phyloP scores from a whole-genome alignment of 2,888 invertebrate species.

The Lutraria lutraria region DNA sequence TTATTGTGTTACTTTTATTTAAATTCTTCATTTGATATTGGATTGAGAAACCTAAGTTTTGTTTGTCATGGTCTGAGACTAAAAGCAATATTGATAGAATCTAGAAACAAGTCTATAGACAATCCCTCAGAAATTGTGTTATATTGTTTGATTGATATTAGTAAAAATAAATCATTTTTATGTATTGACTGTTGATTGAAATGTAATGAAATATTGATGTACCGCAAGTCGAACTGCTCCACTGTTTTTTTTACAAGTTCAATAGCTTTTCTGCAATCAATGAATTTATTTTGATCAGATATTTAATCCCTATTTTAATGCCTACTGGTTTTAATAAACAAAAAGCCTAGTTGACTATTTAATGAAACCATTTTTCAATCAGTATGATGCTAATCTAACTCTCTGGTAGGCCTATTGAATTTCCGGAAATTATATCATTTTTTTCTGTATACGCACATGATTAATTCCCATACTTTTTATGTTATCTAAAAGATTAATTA shows the following conservation, averaged over 20 bases:
- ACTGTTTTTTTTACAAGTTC: background rate
- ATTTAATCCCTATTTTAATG: background rate
- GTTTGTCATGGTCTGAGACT: no score
- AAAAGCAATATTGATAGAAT: no score
- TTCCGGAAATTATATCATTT: background rate
- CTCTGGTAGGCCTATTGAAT: background rate
- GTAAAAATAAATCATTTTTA: slow-evolving; percentile 9
- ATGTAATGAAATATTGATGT: background rate
- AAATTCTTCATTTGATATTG: no score
- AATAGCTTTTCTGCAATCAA: background rate
- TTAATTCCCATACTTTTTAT: background rate
- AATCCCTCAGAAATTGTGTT: background rate
- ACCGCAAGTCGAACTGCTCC: background rate
- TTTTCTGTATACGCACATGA: background rate
- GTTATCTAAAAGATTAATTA: background rate
- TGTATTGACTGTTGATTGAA: background rate
- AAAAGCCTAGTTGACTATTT: background rate
- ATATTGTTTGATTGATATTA: background rate
- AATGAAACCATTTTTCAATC: background rate
- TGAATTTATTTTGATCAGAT: background rate
- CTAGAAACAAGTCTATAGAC: background rate
- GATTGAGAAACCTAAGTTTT: no score
- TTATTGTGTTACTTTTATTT: no score
- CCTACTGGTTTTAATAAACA: background rate
- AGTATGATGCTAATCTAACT: slow-evolving; percentile 4